Conservation (phyloP, 2,113 vertebrate species). For the Urocolius indicus region DNA sequence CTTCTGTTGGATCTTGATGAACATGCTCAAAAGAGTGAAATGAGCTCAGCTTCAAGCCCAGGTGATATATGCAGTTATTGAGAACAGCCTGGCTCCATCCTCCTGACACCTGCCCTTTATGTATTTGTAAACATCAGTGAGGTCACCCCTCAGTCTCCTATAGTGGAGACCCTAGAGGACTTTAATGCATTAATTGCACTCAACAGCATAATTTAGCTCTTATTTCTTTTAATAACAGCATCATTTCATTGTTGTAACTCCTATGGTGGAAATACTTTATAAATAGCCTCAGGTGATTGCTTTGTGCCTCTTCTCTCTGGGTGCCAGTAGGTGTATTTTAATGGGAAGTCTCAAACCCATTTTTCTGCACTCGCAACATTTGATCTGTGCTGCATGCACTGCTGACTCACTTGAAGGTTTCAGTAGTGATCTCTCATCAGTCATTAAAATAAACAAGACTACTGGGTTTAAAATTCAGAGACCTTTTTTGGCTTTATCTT, state of each 20-base stretch:
- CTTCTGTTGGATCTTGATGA: not conserved
- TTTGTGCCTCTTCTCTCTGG: not conserved
- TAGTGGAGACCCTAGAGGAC: not conserved
- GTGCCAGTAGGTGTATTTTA: not conserved
- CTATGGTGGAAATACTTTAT: not conserved
- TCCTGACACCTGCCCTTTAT: not conserved
- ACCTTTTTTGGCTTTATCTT: not conserved
- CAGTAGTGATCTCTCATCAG: not conserved
- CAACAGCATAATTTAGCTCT: not conserved
- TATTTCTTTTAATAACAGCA: not conserved
- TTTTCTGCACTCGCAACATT: not conserved
- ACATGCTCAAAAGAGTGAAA: not conserved
- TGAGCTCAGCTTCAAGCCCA: not conserved
- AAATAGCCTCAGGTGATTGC: not conserved
- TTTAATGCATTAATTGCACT: not conserved
- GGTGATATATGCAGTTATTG: not conserved
- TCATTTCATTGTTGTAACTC: not conserved
- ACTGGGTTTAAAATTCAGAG: not conserved
- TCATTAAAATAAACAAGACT: conserved; percentile 30
- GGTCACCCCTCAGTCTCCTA: too few relatives aligned
- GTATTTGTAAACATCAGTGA: too few relatives aligned
- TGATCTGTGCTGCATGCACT: not conserved
- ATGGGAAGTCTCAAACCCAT: not conserved
- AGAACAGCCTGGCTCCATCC: too few relatives aligned
- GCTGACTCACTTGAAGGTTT: conserved; percentile 38